phyloP scores from a whole-genome alignment of 2,113 vertebrate species.

The Harpagus bidentatus region DNA sequence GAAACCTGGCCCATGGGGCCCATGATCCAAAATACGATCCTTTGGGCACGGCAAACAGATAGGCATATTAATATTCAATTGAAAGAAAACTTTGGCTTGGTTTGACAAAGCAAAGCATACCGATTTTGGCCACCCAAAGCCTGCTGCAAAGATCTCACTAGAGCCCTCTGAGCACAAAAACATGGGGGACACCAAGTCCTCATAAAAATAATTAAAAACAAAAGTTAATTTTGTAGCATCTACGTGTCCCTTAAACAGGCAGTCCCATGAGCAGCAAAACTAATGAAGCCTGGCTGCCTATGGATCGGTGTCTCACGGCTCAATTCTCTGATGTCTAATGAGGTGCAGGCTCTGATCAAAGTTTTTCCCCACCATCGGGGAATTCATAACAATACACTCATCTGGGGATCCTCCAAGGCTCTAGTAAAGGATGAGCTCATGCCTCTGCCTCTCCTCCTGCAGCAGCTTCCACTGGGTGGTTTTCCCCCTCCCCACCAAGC shows the following conservation, averaged over 20 bases:
- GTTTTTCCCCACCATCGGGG: background rate
- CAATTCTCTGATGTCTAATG: conserved; percentile 58
- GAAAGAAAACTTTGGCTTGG: background rate
- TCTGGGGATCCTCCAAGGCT: background rate
- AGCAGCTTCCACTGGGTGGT: rapidly evolving
- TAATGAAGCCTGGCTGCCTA: conserved; percentile 53
- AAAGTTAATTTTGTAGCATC: conserved; percentile 22
- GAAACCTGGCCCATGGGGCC: background rate
- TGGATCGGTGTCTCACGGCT: conserved; percentile 50
- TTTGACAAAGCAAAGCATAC: background rate
- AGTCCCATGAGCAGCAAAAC: background rate
- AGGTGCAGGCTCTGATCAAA: conserved; percentile 62
- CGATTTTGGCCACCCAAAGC: background rate
- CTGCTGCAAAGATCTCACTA: background rate
- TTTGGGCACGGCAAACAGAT: background rate
- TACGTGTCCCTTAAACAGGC: background rate
- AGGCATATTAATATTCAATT: background rate
- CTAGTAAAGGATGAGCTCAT: background rate
- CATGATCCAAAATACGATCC: background rate
- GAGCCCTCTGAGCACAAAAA: background rate
- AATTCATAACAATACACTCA: background rate
- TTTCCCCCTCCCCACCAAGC: background rate
- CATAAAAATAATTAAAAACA: conserved; percentile 58
- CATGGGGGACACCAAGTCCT: background rate
- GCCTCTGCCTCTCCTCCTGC: background rate